A percentile compares a stretch with the other conserved stretches of the same genome.
Evolutionary conservation across 2,797 vertebrate species (phyloP).

Genomic region (Takifugu rubripes): DNA sequence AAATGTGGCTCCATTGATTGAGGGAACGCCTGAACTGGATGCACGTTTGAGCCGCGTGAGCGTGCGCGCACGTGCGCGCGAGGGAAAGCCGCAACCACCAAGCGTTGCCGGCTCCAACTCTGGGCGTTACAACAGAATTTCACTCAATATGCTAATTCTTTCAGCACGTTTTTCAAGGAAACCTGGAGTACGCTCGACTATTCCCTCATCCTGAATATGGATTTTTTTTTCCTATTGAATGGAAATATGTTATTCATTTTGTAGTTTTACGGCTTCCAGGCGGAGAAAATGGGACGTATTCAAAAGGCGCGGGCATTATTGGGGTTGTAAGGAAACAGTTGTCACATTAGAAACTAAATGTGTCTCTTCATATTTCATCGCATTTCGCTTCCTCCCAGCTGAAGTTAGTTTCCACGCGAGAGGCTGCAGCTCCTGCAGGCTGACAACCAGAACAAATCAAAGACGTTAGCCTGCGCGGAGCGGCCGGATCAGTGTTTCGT

Average conservation of each 20-base stretch:
- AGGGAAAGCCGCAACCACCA: conserved; percentile 29
- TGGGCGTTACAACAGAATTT: conserved; percentile 45
- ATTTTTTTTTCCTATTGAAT: conserved; percentile 28
- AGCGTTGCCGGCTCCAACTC: conserved; percentile 37
- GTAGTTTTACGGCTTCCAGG: conserved; percentile 24
- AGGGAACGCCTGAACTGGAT: neutral
- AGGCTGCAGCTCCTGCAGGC: conserved; percentile 6
- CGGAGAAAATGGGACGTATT: conserved; percentile 13
- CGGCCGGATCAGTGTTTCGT: too few relatives aligned
- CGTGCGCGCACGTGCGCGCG: conserved; percentile 11
- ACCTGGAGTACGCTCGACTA: conserved; percentile 23
- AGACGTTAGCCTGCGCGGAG: too few relatives aligned
- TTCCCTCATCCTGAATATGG: conserved; percentile 21
- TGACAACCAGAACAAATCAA: neutral
- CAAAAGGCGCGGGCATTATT: conserved; percentile 8
- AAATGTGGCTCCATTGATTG: conserved; percentile 10
- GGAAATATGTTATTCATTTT: conserved; percentile 36
- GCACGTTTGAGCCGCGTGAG: too few relatives aligned
- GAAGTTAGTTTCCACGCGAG: conserved; percentile 10
- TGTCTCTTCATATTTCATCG: conserved; percentile 21
- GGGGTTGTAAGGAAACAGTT: conserved; percentile 31
- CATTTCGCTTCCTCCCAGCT: conserved; percentile 6
- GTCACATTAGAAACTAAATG: conserved; percentile 33
- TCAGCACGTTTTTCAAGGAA: conserved; percentile 35
- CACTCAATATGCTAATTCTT: conserved; percentile 61